These are phyloP conservation scores for Halichoerus grypus DNA, from an alignment of 2,113 vertebrate genomes.

Conservation along the genomic window DNA sequence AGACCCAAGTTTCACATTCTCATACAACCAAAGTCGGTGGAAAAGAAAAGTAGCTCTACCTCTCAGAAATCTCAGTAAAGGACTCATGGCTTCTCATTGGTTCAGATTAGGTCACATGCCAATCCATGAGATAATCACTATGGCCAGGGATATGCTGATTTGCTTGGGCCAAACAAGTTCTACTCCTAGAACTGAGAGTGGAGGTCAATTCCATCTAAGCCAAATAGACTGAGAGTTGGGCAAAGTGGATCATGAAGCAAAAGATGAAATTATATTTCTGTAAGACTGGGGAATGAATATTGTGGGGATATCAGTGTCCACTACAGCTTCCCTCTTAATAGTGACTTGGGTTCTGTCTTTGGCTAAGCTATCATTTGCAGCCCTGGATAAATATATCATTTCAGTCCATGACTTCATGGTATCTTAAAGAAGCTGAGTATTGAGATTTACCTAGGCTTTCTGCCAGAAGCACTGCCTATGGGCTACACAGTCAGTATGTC, in stretches of 20 bases:
- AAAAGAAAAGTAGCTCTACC: background rate
- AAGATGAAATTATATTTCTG: background rate
- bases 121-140: conserved; percentile 3
- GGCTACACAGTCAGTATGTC: background rate
- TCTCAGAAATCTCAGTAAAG: background rate
- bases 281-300: background rate
- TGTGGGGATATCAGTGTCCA: background rate
- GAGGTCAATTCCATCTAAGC: conserved; percentile 18
- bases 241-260: conserved; percentile 28
- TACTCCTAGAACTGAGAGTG: background rate
- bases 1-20: background rate
- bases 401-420: background rate
- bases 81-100: background rate
- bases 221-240: background rate
- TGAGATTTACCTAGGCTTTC: background rate
- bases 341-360: background rate
- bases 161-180: background rate
- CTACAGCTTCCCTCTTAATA: conserved; percentile 11
- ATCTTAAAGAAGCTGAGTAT: background rate
- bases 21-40: background rate
- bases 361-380: background rate
- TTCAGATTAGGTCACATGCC: background rate
- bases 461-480: background rate
- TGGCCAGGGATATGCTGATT: background rate
- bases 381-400: conserved; percentile 10